These are phyloP conservation scores for Dynastes hyllus DNA, from an alignment of 2,888 invertebrate species.

Conservation along the genomic window DNA sequence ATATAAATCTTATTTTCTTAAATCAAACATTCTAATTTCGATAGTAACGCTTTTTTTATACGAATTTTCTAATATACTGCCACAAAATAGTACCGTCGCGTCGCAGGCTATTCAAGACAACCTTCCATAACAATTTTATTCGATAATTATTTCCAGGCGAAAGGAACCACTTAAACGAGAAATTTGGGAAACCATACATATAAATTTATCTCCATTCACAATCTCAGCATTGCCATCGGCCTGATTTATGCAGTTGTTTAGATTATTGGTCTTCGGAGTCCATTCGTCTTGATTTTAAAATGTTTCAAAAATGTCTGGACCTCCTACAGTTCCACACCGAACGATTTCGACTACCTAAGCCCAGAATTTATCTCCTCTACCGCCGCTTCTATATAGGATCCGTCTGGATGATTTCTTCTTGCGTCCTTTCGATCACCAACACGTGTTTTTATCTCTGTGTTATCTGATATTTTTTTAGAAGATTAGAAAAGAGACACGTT, in stretches of 20 bases:
- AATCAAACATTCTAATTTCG: too few relatives aligned
- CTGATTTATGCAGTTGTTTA: conserved; percentile 33
- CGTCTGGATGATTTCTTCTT: conserved; percentile 4
- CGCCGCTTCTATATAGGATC: neutral
- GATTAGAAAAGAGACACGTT: neutral
- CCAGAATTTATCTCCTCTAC: neutral
- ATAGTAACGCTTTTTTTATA: too few relatives aligned
- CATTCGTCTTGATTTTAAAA: conserved; percentile 35
- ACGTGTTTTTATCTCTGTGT: conserved; percentile 13
- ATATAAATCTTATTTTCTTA: too few relatives aligned
- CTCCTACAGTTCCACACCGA: conserved; percentile 24
- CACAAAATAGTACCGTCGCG: too few relatives aligned
- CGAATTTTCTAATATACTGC: too few relatives aligned
- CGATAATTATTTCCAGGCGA: too few relatives aligned
- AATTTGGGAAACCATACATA: neutral
- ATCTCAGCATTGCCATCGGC: neutral
- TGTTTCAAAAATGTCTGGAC: conserved; percentile 18
- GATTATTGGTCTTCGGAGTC: conserved; percentile 23
- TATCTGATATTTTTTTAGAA: conserved; percentile 28
- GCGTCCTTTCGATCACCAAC: conserved; percentile 4
- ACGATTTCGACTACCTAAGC: neutral
- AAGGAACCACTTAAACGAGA: neutral
- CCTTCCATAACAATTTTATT: too few relatives aligned
- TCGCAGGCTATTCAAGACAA: too few relatives aligned
- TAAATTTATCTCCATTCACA: conserved; percentile 19